A percentile compares a stretch with the other conserved stretches of the same genome.
Evolutionary conservation across 2,113 vertebrate species (phyloP).

Genomic region (Struthio camelus): DNA sequence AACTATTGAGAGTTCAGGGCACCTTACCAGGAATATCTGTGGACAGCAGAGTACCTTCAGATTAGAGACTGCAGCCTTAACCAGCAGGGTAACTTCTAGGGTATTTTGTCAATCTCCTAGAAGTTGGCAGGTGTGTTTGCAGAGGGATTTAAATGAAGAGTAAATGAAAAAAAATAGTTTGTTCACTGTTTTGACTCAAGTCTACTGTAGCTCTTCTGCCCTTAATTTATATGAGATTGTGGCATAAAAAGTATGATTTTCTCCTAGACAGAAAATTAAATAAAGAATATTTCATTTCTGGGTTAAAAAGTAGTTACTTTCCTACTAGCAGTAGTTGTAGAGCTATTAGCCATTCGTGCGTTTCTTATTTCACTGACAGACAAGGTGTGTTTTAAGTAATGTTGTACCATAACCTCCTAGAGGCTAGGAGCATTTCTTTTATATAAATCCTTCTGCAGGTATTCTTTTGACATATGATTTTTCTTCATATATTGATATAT

Average conservation of each 20-base stretch:
- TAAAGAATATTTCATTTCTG: not conserved
- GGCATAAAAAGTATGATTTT: not conserved
- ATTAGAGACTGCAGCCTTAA: not conserved
- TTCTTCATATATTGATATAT: not conserved
- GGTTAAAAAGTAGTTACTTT: not conserved
- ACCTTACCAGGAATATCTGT: not conserved
- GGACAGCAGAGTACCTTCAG: not conserved
- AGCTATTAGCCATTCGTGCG: not conserved
- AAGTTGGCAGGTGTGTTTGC: not conserved
- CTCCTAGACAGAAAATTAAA: not conserved
- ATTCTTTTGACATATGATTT: not conserved
- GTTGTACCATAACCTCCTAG: not conserved
- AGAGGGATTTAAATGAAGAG: not conserved
- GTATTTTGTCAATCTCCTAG: accelerated
- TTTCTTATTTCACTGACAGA: not conserved
- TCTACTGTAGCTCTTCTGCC: too few relatives aligned
- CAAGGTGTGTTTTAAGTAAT: accelerated
- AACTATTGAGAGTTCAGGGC: not conserved
- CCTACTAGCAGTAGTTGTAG: not conserved
- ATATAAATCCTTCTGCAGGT: not conserved
- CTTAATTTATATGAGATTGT: not conserved
- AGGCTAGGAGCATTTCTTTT: not conserved
- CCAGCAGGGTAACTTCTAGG: not conserved
- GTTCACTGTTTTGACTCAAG: not conserved
- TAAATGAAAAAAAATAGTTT: not conserved